These are phyloP conservation scores for Aegypius monachus DNA, from an alignment of 2,113 vertebrate species.

Conservation along the genomic window DNA sequence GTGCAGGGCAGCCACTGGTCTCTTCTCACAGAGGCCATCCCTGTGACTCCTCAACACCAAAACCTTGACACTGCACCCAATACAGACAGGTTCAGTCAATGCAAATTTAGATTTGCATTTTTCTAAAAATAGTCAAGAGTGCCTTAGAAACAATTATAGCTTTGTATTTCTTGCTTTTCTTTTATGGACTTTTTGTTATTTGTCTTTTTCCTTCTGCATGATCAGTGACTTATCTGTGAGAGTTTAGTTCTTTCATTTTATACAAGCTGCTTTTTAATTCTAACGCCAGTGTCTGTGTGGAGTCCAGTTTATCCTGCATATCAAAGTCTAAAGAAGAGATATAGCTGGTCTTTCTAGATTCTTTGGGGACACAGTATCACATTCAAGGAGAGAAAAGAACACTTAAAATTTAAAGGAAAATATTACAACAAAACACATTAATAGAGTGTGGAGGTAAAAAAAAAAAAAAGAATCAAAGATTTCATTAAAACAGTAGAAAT, in stretches of 20 bases:
- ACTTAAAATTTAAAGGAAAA: not conserved
- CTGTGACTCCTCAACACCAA: not conserved
- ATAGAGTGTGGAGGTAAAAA: accelerated
- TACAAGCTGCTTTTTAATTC: not conserved
- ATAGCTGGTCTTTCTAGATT: not conserved
- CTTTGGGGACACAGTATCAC: not conserved
- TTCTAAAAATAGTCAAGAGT: not conserved
- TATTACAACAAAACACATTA: not conserved
- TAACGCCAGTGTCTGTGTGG: not conserved
- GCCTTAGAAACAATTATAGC: not conserved
- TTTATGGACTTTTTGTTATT: not conserved
- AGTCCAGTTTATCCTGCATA: not conserved
- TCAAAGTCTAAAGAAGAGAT: not conserved
- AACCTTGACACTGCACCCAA: not conserved
- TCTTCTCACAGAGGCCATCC: not conserved
- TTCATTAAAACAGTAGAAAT: not conserved
- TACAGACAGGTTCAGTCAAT: not conserved
- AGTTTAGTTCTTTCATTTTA: not conserved
- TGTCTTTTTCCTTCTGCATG: accelerated
- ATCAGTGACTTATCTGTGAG: not conserved
- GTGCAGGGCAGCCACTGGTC: not conserved
- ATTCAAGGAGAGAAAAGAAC: not conserved
- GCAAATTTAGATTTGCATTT: not conserved
- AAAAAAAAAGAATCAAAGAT: accelerated
- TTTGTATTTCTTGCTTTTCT: not conserved